phyloP scores from a whole-genome alignment of 2,113 vertebrate genomes.

The Eulacestoma nigropectus region DNA sequence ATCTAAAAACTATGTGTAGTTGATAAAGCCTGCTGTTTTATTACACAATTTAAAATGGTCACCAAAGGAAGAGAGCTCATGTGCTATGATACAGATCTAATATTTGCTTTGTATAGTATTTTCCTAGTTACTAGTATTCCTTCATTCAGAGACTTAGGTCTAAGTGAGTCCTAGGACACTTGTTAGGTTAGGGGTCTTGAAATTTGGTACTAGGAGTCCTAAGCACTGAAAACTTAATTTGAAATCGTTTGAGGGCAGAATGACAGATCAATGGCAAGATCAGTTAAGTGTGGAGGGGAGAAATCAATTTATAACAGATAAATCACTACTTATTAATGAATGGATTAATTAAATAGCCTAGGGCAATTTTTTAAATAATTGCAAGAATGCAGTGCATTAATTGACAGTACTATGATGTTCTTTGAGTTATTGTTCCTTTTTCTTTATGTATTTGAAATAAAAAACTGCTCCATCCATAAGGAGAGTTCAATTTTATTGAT shows the following conservation, averaged over 20 bases:
- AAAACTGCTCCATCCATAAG: background rate
- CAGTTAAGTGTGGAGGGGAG: background rate
- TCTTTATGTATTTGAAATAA: background rate
- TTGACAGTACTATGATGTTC: background rate
- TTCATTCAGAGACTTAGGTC: background rate
- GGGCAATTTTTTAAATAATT: conserved; percentile 15
- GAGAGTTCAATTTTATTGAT: background rate
- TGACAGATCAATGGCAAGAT: conserved; percentile 17
- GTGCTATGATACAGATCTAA: background rate
- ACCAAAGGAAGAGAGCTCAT: background rate
- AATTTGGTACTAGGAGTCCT: background rate
- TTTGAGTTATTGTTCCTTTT: background rate
- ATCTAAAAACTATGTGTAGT: background rate
- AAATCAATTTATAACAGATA: conserved; percentile 42
- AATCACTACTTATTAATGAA: conserved; percentile 41
- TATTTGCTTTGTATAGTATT: background rate
- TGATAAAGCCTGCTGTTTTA: background rate
- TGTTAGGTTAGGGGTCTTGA: background rate
- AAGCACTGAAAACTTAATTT: background rate
- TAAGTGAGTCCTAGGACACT: background rate
- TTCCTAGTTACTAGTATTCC: background rate
- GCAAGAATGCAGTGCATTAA: background rate
- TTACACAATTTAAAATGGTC: background rate
- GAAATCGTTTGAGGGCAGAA: background rate
- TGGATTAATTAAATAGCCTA: conserved; percentile 33